A percentile compares a stretch with the other conserved stretches of the same genome.
Conservation (phyloP, 2,113 vertebrate species). For the Piprites chloris region DNA sequence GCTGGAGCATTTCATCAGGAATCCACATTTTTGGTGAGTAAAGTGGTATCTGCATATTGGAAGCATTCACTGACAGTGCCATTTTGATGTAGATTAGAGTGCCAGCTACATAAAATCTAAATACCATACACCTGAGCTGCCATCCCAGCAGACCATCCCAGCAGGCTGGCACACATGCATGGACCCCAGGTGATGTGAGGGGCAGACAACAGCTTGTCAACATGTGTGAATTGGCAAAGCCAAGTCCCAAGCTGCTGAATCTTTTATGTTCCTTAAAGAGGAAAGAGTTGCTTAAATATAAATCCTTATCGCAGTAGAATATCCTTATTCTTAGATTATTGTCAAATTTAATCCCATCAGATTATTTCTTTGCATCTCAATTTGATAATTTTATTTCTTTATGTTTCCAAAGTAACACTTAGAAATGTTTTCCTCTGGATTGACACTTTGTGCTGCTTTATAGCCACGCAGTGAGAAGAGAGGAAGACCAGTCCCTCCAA, state of each 20-base stretch:
- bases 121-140: neutral
- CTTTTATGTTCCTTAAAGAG: neutral
- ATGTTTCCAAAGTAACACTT: neutral
- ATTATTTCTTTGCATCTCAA: neutral
- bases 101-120: neutral
- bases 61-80: neutral
- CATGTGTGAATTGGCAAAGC: neutral
- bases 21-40: neutral
- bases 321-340: neutral
- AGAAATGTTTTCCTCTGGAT: neutral
- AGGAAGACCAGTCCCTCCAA: neutral
- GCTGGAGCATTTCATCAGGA: neutral
- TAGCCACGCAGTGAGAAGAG: neutral
- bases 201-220: neutral
- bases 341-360: neutral
- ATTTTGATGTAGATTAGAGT: neutral
- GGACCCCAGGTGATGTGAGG: neutral
- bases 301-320: neutral
- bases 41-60: neutral
- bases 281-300: neutral
- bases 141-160: neutral
- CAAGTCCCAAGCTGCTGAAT: neutral
- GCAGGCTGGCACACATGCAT: rapidly evolving
- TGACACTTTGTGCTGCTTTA: neutral
- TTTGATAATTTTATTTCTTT: neutral